Evolutionary conservation across 1,140 invertebrate species (phyloP), one percentile per base, ranked within the genome.

Genomic region (Telenomus remus): DNA sequence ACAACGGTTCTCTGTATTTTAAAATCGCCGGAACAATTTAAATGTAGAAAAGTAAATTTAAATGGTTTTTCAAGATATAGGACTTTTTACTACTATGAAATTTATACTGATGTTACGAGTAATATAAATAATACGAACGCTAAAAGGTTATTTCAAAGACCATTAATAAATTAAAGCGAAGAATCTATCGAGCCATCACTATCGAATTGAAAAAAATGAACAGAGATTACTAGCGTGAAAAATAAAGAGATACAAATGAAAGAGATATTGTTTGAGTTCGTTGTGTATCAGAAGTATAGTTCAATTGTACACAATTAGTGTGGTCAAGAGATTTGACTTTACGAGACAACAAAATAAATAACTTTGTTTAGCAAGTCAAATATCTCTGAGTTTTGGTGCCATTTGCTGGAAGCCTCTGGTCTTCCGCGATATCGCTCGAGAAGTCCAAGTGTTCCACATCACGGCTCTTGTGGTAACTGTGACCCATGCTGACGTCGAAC

Each of bases 331-430:
- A 61, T 66, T 70, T 61, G 57, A 76, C 74, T 76, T 71, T 61
- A 71, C 61, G 50, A 44, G 61, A 70, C 60, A 51, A 64, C 46
- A 27, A 27, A n/a, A 1, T 51, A 44, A 14, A 65, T 57, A 71
- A 71, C 61, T 71, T 57, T 51, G 51, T 76, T 71, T 66, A 61
- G 46, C 66, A 76, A 76, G 66, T 65, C 74, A 71, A 76, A 76
- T 56, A 63, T 11, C 63, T 46, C 15, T 54, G 42, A 71, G 55
- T 65, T 65, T 7, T 33, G 37, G 55, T 71, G 48, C 47, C 56
- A 64, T 47, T 39, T 47, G 56, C 51, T 71, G 6, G 19, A 27
- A 27, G 19, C 19, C 19, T 55, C 51, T 63, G 72, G 39, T 39
- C 37, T 39, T 71, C 64, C 61, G 53, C 46, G 74, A 57, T 71